Evolutionary conservation across 2,888 invertebrate species (phyloP), one percentile per base, ranked within the genome.

Genomic region (Drosophila planitibia): DNA sequence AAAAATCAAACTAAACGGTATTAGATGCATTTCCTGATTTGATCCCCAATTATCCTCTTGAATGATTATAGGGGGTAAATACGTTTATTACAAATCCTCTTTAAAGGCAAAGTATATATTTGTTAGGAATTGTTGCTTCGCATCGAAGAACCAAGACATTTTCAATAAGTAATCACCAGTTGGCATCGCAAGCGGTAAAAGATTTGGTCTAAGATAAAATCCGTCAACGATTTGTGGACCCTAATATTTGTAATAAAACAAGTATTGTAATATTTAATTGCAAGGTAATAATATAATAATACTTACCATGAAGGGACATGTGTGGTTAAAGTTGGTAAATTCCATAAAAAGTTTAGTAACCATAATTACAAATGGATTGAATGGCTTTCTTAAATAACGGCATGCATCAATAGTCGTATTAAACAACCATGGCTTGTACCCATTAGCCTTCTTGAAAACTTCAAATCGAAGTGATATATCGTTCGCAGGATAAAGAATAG

Each of bases 381-480:
- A 66, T 1, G 22, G 16, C 7, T 44, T 60, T 0, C 25, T 47
- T 4, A 74, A 0, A 47, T 60, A 79, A 7, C 39, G 32, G 4
- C 76, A 80, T 10, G 0, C 54, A 55, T 80, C 66, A 12, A 75
- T 4, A 0, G 22, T 37, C 0, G 1, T 0, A 7, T 70, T 61
- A 3, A 68, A 0, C 0, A 76, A 5, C 52, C 64, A 78, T 0
- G 78, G 78, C 53, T 75, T 66, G 25, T 73, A 82, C 0, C 80
- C 75, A 55, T 44, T 82, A 0, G 69, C 80, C n/a, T 49, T 79
- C 32, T n/a, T 79, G 62, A 0, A 70, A 32, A 79, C 0, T 35
- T 54, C 33, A 4, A 0, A 0, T 9, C 33, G 19, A 2, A 69
- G 0, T 0, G 3, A 1, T 19, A 74, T 53, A 49, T 62, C 6